A percentile compares a stretch with the other conserved stretches of the same genome.
Conservation (phyloP, 1,140 invertebrate species). For the Dolichoris vasculosae region DNA sequence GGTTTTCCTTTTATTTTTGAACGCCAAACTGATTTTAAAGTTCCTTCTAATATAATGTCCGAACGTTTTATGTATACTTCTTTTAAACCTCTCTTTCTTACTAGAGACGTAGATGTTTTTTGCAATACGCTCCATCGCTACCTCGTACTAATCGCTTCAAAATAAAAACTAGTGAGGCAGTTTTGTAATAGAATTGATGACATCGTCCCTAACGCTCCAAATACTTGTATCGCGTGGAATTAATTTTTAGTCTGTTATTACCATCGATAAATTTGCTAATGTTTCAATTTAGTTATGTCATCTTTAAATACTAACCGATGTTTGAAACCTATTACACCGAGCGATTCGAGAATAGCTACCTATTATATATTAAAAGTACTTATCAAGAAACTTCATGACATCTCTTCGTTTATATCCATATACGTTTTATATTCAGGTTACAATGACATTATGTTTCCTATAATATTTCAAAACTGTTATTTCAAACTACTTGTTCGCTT, state of each 20-base stretch:
- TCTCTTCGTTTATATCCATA: background rate
- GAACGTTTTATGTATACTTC: background rate
- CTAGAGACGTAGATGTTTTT: background rate
- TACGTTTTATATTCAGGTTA: constrained; percentile 1
- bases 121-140: too few species aligned
- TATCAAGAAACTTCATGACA: background rate
- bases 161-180: background rate
- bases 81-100: background rate
- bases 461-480: background rate
- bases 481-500: constrained; percentile 15
- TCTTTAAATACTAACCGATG: too few species aligned
- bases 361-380: background rate
- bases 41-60: background rate
- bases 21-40: background rate
- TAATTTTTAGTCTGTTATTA: background rate
- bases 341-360: background rate
- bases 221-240: background rate
- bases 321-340: too few species aligned
- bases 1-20: constrained; percentile 13
- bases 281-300: background rate
- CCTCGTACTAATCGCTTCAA: background rate
- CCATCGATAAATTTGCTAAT: background rate
- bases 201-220: too few species aligned
- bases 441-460: background rate
- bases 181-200: background rate